Percentiles rank a stretch among this genome's conserved stretches.
These are phyloP conservation scores for Ceyx erithaca DNA, from an alignment of 2,797 vertebrate genomes.

Conservation along the genomic window DNA sequence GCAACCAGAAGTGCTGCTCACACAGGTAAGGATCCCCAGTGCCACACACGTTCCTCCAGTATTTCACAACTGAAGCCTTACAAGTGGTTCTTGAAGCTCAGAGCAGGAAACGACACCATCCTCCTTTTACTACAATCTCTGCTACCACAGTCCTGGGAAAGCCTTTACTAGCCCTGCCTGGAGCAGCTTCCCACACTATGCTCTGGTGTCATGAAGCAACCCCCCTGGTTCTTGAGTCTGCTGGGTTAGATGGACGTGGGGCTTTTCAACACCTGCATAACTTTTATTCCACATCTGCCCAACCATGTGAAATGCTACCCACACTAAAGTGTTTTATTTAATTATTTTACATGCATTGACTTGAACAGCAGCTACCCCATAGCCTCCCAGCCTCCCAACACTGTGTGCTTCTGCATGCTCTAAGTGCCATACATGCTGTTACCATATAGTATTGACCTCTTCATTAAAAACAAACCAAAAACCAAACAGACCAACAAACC, in stretches of 20 bases:
- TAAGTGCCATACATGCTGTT: background rate
- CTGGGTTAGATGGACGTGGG: background rate
- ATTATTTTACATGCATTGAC: rapidly evolving
- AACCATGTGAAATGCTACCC: rapidly evolving
- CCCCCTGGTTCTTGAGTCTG: rapidly evolving
- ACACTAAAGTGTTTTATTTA: background rate
- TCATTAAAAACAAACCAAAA: background rate
- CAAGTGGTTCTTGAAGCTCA: background rate
- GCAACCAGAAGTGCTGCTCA: background rate
- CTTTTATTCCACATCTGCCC: background rate
- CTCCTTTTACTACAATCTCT: rapidly evolving
- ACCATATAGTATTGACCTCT: background rate
- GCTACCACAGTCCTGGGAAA: background rate
- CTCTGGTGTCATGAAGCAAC: too few species aligned
- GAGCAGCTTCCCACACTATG: background rate
- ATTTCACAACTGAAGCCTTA: background rate
- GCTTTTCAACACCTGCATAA: background rate
- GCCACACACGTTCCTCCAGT: background rate
- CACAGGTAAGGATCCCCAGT: background rate
- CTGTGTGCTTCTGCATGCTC: background rate
- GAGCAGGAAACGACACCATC: background rate
- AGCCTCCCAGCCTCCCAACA: background rate
- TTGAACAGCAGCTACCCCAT: background rate
- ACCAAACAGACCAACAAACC: too few species aligned
- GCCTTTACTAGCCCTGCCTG: rapidly evolving